phyloP scores from a whole-genome alignment of 2,888 invertebrate species.

The Philopedon plagiatum region DNA sequence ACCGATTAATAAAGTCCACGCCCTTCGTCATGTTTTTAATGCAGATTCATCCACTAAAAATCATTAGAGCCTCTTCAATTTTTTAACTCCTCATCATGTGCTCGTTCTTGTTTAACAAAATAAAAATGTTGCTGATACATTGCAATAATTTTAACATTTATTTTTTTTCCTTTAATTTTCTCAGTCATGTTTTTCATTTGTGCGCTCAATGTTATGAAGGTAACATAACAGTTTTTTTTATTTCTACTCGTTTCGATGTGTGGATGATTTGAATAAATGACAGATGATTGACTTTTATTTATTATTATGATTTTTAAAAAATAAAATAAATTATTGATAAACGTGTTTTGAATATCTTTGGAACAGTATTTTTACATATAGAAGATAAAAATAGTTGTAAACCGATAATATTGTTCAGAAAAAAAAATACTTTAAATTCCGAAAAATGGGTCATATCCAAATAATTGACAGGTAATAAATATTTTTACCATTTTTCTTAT shows the following conservation, averaged over 20 bases:
- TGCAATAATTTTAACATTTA: constrained; percentile 15
- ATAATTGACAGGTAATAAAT: constrained; percentile 3
- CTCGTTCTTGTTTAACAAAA: constrained; percentile 1
- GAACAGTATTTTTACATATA: background rate
- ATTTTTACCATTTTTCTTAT: constrained; percentile 13
- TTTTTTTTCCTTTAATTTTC: constrained; percentile 12
- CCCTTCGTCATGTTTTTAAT: too few species aligned
- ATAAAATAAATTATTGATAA: too few species aligned
- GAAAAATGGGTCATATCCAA: background rate
- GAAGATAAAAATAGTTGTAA: background rate
- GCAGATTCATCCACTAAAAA: background rate
- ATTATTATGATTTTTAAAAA: background rate
- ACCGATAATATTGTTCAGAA: background rate
- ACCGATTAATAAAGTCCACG: too few species aligned
- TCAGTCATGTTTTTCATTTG: constrained; percentile 7
- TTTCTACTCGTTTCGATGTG: constrained; percentile 3
- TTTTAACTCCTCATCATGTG: constrained; percentile 3
- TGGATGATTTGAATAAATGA: constrained; percentile 13
- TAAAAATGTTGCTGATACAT: background rate
- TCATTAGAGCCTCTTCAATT: background rate
- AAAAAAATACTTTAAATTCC: background rate
- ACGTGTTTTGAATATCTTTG: too few species aligned
- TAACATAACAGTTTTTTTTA: constrained; percentile 38
- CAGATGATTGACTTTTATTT: background rate
- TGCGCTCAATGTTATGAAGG: constrained; percentile 35